Evolutionary conservation across 2,113 vertebrate species (phyloP), one percentile per base, ranked within the genome.

Genomic region (Rhinogobius similis): DNA sequence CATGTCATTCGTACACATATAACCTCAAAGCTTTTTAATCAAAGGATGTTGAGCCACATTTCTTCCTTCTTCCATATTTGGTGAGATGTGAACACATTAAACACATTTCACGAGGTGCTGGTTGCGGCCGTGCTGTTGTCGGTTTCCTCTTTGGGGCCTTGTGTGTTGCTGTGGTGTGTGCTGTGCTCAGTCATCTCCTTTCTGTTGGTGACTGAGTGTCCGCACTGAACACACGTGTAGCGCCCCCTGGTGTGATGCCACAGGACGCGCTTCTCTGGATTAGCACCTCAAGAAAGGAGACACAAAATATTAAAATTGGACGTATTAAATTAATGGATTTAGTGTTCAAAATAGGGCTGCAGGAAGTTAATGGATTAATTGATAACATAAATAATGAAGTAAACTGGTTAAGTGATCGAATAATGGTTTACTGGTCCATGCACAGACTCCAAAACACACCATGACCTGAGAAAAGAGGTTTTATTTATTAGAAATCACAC

Each of bases 161-260:
- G 2, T 29, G 52, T 66, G 0, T 82, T 10, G 4, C 92, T 93
- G 89, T 95, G 95, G n/a, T 93, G 89, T 32, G 88, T 89, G 79
- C 93, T 92, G 88, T 98, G 96, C 38, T 93, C 90, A 0, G 94
- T 97, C 93, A 98, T 96, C 67, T 96, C 94, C 14, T 95, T 88
- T 36, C 95, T 92, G 13, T 94, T 95, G 65, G 92, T 90, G 0
- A 86, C 88, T 10, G 80, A 87, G 86, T 93, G 91, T 64, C 94
- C 90, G 67, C 97, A 98, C 90, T 98, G 95, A 70, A 94, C 91
- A 81, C 97, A 99, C 13, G 88, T 95, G 85, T 98, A 98, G 82
- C 93, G 93, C 55, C 95, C 97, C 55, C 94, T 95, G 2, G 95
- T 98, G 92, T 98, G 96, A 82, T 97, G 94, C 97, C 97, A 98